These are phyloP conservation scores for Junonia oenone DNA, from an alignment of 2,888 invertebrate genomes.

Conservation along the genomic window DNA sequence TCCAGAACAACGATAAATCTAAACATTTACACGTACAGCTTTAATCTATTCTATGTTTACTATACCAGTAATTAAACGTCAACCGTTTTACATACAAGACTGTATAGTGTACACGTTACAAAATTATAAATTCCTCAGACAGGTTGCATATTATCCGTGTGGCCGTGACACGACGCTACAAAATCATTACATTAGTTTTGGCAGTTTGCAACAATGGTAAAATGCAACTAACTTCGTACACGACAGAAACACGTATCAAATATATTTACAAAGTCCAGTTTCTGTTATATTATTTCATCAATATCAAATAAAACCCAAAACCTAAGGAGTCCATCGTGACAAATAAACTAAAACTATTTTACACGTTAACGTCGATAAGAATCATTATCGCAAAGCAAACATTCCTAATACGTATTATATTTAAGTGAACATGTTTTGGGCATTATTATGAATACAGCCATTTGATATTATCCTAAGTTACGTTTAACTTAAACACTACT, in stretches of 20 bases:
- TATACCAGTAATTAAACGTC: slow-evolving; percentile 13
- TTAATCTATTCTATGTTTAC: slow-evolving; percentile 24
- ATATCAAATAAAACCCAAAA: slow-evolving; percentile 44
- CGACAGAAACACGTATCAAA: slow-evolving; percentile 58
- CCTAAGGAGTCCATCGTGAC: slow-evolving; percentile 34
- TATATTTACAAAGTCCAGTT: slow-evolving; percentile 62
- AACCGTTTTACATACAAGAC: slow-evolving; percentile 10
- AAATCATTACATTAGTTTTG: slow-evolving; percentile 74
- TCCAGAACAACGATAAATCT: slow-evolving; percentile 16
- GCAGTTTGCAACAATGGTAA: slow-evolving; percentile 77
- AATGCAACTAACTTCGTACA: slow-evolving; percentile 68
- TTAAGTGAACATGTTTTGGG: slow-evolving; percentile 37
- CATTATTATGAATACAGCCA: slow-evolving; percentile 63
- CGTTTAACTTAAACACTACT: slow-evolving; percentile 57
- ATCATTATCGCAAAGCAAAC: slow-evolving; percentile 42
- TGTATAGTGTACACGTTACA: not conserved
- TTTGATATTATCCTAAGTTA: slow-evolving; percentile 55
- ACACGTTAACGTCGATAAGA: slow-evolving; percentile 30
- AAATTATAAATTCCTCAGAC: slow-evolving; percentile 10
- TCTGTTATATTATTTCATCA: slow-evolving; percentile 33
- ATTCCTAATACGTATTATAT: slow-evolving; percentile 43
- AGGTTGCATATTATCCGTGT: slow-evolving; percentile 32
- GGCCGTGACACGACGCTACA: slow-evolving; percentile 46
- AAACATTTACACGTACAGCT: slow-evolving; percentile 27
- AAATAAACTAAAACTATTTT: slow-evolving; percentile 43